Evolutionary conservation across 2,797 vertebrate species (phyloP), one percentile per base, ranked within the genome.

Genomic region (Ptychobarbus kaznakovi): DNA sequence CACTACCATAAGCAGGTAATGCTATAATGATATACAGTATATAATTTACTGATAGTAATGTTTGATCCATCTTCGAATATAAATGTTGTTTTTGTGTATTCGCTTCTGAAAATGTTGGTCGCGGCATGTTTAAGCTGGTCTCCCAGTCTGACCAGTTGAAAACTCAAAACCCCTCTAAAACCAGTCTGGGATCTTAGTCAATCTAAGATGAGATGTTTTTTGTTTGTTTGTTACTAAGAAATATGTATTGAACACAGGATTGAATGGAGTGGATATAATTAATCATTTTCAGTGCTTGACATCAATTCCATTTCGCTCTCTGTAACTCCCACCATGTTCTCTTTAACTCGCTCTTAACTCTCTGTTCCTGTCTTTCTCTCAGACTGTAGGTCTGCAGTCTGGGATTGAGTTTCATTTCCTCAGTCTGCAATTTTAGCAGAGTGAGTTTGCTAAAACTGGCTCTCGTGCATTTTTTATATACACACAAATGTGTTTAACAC

Each of bases 321-420:
- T 68, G 4, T 78, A 13, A 46, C 72, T 35, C 72, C 81, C 49
- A 16, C 46, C 7, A 11, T 65, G 15, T 40, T 78, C 25, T 42
- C 25, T 69, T 66, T 65, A 16, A 16, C 56, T 42, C 28, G 25
- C 32, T 68, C 44, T 65, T 65, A 11, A 53, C 75, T 22, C 38
- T 81, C 12, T 46, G 5, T 15, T 46, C 11, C 63, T 69, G 7
- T 46, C 25, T 66, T 77, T 66, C 32, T 73, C 11, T 73, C 40
- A 28, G 13, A 51, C n/a, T 28, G 22, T 53, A 66, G 46, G 58
- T 68, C 61, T 25, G 32, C 73, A 77, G 32, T 32, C 73, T 68
- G 20, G 46, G 73, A 83, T 68, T 51, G 22, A 65, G 82, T 83
- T 77, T 83, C 35, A 12, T 77, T 83, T 83, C 44, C 35, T 77